These are phyloP conservation scores for Diplogasteroides magnus DNA, from an alignment of 1,140 invertebrate genomes.

Conservation along the genomic window DNA sequence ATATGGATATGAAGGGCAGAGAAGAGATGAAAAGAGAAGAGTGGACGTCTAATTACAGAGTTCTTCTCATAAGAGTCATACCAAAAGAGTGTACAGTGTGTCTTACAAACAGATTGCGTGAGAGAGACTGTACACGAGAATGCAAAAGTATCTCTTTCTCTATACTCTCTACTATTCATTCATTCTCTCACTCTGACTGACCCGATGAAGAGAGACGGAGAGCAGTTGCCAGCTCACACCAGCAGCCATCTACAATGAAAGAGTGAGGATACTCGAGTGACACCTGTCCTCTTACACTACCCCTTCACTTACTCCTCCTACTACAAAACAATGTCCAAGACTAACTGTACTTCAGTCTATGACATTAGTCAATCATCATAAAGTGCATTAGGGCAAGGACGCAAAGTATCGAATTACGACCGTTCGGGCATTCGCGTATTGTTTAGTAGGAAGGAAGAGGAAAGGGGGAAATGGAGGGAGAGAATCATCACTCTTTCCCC, in stretches of 20 bases:
- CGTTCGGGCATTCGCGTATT: too few species aligned
- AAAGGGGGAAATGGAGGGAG: not conserved
- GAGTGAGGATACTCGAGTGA: not conserved
- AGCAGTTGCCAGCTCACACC: conserved; percentile 39
- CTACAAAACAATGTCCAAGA: too few species aligned
- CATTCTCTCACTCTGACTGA: conserved; percentile 19
- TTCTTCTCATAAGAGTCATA: not conserved
- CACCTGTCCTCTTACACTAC: not conserved
- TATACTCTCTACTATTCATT: not conserved
- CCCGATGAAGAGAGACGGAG: conserved; percentile 38
- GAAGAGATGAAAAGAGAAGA: conserved; percentile 9
- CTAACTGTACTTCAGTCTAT: too few species aligned
- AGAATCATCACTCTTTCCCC: not conserved
- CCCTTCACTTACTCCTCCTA: too few species aligned
- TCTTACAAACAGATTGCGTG: too few species aligned
- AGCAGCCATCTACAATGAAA: conserved; percentile 13
- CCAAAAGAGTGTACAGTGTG: conserved; percentile 1
- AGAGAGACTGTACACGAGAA: conserved; percentile 2
- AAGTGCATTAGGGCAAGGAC: too few species aligned
- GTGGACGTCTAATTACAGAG: not conserved
- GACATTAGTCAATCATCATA: too few species aligned
- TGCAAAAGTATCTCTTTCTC: not conserved
- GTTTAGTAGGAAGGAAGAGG: not conserved
- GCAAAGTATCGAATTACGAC: too few species aligned
- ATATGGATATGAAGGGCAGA: not conserved